Evolutionary conservation across 2,888 invertebrate species (phyloP), one percentile per base, ranked within the genome.

Genomic region (Meteorus cinctellus): DNA sequence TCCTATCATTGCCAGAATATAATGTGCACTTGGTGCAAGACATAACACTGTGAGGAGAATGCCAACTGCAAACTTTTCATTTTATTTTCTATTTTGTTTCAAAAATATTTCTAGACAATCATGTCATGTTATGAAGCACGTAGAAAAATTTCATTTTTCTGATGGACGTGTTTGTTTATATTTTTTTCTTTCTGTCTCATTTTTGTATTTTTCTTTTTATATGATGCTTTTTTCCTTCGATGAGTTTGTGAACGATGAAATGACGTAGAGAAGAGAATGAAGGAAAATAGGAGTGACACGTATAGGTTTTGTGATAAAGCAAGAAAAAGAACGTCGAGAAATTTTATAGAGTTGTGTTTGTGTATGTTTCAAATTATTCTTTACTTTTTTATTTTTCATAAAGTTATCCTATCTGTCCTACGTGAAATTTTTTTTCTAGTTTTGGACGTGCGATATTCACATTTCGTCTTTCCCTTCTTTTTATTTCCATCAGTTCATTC

Each of bases 1-100:
- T 69, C 68, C 74, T 75, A 55, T 41, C 60, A 48, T 71, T 75
- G 36, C 27, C 59, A 34, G 59, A 41, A 48, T 48, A 69, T 65
- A 51, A 55, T 41, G 36, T 51, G 31, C 71, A 75, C 51, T 75
- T 71, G 59, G 41, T 41, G 29, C 41, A 24, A 41, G 55, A 55
- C 19, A 19, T 19, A 55, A 55, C 55, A n/a, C 8, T 55, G 19
- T 55, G 55, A 48, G 48, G 55, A 55, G 55, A 55, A 19, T n/a
- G 19, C 19, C 55, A 55, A 55, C 2, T 55, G 34, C n/a, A n/a
- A 65, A 36, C 36, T 19, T 41, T n/a, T 36, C n/a, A 36, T n/a
- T 4, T 41, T n/a, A 19, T n/a, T 36, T 36, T 65, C n/a, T 2
- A 36, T 71, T 24, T 14, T 41, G 8, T 41, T 8, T 19, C 16